A percentile compares a stretch with the other conserved stretches of the same genome.
phyloP scores from a whole-genome alignment of 2,113 vertebrate genomes.

The Crotalus helleri region DNA sequence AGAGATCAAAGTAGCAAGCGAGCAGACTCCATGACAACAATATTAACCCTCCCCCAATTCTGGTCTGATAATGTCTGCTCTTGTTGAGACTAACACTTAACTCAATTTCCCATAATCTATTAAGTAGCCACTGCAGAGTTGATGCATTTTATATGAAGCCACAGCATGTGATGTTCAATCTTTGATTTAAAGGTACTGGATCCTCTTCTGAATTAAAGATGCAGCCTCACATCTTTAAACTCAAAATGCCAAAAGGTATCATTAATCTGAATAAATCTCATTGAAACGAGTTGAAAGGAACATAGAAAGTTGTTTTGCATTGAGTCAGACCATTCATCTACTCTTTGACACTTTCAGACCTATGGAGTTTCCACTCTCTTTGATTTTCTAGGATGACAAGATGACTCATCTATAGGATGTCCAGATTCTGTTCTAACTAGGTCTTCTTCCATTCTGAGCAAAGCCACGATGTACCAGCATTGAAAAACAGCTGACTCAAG shows the following conservation, averaged over 20 bases:
- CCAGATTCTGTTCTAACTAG: background rate
- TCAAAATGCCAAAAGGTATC: background rate
- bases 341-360: background rate
- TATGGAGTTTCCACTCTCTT: background rate
- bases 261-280: background rate
- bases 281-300: background rate
- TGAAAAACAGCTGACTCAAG: background rate
- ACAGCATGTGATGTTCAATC: background rate
- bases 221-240: background rate
- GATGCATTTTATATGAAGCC: constrained; percentile 12
- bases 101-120: background rate
- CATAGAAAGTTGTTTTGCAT: background rate
- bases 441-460: background rate
- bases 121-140: constrained; percentile 7
- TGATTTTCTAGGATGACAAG: background rate
- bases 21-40: background rate
- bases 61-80: background rate
- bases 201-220: background rate
- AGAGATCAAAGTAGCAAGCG: background rate
- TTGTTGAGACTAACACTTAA: background rate
- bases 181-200: background rate
- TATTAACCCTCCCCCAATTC: background rate
- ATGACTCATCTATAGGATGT: too few species aligned
- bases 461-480: background rate
- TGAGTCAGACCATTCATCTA: background rate